Conservation (phyloP, 2,113 vertebrate species). For the Aspiorhynchus laticeps region DNA sequence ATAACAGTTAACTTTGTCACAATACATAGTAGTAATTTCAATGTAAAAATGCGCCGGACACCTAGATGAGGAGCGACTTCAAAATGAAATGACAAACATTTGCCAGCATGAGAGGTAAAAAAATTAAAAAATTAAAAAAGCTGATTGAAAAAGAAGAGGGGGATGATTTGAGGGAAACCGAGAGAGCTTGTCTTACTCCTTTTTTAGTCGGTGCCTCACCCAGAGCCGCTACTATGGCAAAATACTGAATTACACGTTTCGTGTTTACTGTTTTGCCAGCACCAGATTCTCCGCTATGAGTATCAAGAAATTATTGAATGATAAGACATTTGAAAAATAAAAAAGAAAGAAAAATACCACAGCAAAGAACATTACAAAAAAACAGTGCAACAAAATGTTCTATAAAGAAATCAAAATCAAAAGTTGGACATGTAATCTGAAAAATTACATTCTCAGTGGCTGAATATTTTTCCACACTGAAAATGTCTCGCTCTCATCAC, state of each 20-base stretch:
- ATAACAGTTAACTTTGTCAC: not conserved
- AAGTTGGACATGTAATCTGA: not conserved
- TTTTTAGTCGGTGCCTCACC: constrained; percentile 88
- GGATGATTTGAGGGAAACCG: constrained; percentile 61
- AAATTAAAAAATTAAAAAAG: too few relatives aligned
- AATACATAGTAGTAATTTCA: not conserved
- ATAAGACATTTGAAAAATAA: constrained; percentile 61
- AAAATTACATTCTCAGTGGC: not conserved
- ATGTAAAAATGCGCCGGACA: not conserved
- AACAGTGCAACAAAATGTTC: not conserved
- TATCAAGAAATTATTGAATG: constrained; percentile 73
- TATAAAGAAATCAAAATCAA: constrained; percentile 31
- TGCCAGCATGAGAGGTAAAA: constrained; percentile 39
- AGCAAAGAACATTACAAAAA: constrained; percentile 13
- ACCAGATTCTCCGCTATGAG: constrained; percentile 96
- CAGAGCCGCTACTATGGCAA: constrained; percentile 95
- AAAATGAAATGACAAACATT: constrained; percentile 28
- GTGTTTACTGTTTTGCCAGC: constrained; percentile 99
- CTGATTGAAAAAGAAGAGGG: constrained; percentile 53
- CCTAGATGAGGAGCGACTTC: constrained; percentile 25
- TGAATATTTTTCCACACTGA: not conserved
- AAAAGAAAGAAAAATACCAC: constrained; percentile 58
- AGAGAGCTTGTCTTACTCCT: constrained; percentile 76
- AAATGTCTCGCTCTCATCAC: not conserved
- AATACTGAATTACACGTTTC: constrained; percentile 98